These are phyloP conservation scores for Anguilla japonica DNA, from an alignment of 2,113 vertebrate genomes.

Conservation along the genomic window DNA sequence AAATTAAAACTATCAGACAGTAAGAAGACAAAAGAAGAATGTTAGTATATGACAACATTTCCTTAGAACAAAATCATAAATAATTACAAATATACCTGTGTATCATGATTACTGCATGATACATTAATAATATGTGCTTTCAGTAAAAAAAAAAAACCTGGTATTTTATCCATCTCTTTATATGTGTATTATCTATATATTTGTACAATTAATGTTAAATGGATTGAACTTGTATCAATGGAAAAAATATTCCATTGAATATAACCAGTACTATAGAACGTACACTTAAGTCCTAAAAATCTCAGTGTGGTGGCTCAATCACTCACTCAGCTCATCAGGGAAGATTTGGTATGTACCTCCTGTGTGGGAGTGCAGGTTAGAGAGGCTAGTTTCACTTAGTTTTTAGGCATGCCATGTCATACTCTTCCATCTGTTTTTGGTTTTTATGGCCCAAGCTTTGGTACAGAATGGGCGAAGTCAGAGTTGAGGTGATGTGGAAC, in stretches of 20 bases:
- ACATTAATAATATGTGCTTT: no score
- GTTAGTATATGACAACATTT: no score
- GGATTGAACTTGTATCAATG: not conserved
- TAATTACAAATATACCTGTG: not conserved
- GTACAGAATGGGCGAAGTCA: no score
- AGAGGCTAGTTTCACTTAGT: not conserved
- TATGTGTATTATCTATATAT: not conserved
- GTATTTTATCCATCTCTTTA: not conserved
- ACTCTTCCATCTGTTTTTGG: not conserved
- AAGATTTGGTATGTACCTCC: not conserved
- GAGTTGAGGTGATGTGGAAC: no score
- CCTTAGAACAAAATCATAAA: no score
- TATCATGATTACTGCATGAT: not conserved
- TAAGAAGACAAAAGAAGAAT: no score
- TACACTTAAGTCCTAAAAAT: not conserved
- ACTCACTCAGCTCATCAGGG: not conserved
- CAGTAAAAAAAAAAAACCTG: not conserved
- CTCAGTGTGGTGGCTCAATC: not conserved
- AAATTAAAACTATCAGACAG: no score
- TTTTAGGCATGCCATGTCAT: not conserved
- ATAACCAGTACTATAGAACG: not conserved
- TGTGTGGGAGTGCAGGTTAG: no score
- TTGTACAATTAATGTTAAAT: not conserved
- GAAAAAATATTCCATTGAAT: not conserved
- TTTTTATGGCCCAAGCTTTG: not conserved